Evolutionary conservation across 2,113 vertebrate genomes (phyloP).

Genomic region (Polypterus senegalus): DNA sequence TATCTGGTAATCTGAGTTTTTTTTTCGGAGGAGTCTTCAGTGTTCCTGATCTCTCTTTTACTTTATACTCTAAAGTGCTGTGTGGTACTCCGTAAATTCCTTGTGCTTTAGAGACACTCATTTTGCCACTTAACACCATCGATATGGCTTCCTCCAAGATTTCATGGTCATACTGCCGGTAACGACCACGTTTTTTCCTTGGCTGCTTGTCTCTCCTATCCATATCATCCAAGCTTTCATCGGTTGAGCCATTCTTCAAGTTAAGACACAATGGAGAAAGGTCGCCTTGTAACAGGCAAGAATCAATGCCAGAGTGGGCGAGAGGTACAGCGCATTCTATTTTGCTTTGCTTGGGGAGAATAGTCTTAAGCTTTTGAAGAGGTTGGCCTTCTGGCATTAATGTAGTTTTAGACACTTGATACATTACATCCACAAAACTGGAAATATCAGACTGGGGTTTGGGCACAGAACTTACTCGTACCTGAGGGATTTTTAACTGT

Average conservation of each 20-base stretch:
- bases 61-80: constrained; percentile 99
- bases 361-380: constrained; percentile 79
- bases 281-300: constrained; percentile 73
- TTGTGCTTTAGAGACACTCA: constrained; percentile 99
- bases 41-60: constrained; percentile 94
- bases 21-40: constrained; percentile 97
- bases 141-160: constrained; percentile 95
- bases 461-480: constrained; percentile 64
- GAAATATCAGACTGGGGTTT: constrained; percentile 69
- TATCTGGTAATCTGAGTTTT: constrained; percentile 75
- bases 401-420: constrained; percentile 74
- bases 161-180: constrained; percentile 93
- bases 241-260: constrained; percentile 71
- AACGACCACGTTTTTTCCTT: constrained; percentile 91
- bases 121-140: constrained; percentile 94
- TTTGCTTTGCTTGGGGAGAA: constrained; percentile 78
- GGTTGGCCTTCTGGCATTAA: constrained; percentile 65
- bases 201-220: constrained; percentile 89
- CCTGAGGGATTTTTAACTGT: constrained; percentile 84
- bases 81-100: constrained; percentile 95
- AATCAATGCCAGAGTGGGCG: constrained; percentile 69
- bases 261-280: constrained; percentile 84
- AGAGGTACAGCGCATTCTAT: constrained; percentile 68
- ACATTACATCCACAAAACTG: constrained; percentile 73
- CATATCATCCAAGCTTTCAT: constrained; percentile 73